Percentiles rank a stretch among this genome's conserved stretches.
These are phyloP conservation scores for Lacerta agilis DNA, from an alignment of 2,797 vertebrate genomes.

Conservation along the genomic window DNA sequence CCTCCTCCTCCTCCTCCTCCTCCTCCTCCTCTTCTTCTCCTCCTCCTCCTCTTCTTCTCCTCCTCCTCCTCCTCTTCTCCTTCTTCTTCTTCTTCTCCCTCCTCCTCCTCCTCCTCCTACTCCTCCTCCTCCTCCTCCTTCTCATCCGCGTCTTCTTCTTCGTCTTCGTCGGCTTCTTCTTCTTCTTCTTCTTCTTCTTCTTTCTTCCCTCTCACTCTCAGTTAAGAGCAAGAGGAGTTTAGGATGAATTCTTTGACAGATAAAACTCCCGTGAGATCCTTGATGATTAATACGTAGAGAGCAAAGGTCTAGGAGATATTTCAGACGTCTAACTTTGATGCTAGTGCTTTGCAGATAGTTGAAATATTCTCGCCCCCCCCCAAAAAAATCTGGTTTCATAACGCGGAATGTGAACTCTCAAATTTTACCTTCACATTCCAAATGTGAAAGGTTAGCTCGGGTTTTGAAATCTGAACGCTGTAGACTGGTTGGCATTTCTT, in stretches of 20 bases:
- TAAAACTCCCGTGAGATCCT: slow-evolving; percentile 37
- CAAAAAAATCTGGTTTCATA: background rate
- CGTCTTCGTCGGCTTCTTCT: background rate
- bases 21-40: too few species aligned
- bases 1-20: too few species aligned
- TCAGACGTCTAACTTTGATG: slow-evolving; percentile 19
- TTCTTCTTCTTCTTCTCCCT: too few species aligned
- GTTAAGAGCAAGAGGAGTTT: slow-evolving; percentile 6
- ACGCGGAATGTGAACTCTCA: background rate
- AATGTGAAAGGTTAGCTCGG: background rate
- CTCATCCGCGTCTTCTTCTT: too few species aligned
- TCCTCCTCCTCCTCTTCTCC: too few species aligned
- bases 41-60: too few species aligned
- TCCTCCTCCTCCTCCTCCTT: too few species aligned
- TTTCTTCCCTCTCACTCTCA: background rate
- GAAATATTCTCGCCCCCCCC: background rate
- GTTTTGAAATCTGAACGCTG: background rate
- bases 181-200: background rate
- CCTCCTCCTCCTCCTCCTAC: too few species aligned
- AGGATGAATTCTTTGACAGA: slow-evolving; percentile 63
- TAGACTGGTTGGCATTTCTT: background rate
- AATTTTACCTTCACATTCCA: background rate
- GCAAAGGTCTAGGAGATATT: slow-evolving; percentile 27
- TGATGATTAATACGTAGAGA: slow-evolving; percentile 18
- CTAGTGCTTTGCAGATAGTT: background rate